Evolutionary conservation across 1,140 invertebrate species (phyloP), one percentile per base, ranked within the genome.

Genomic region (Aphelinus atriplicis): DNA sequence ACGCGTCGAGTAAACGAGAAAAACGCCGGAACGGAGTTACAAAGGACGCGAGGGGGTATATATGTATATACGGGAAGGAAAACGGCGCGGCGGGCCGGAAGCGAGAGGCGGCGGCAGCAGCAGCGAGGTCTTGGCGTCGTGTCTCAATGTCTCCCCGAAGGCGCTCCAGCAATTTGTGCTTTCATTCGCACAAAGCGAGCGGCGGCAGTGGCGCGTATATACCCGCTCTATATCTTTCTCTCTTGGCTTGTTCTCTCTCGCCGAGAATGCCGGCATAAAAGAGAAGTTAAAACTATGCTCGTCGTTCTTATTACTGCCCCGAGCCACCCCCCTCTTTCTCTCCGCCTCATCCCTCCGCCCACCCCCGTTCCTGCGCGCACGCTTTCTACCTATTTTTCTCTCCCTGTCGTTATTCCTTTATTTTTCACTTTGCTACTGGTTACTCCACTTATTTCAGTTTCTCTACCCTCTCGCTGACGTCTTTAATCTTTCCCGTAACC

Each of bases 221-320:
- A 60, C 67, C 9, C 66, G 57, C 26, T 58, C 7, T 48, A 53
- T n/a, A 53, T 53, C 64, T 43, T 1, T 42, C 5, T 60, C 56
- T 57, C 55, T 46, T 45, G 6, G 9, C 45, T 57, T 47, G 43
- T 56, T 26, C 26, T 26, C 26, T 26, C 26, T 9, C 66, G 79
- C 76, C 82, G 84, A 85, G 85, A 86, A 87, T 85, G 82, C 83
- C 81, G 77, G 81, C 82, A 86, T 88, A 88, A 88, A 88, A 87
- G 87, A 86, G 85, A 87, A 87, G 86, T 88, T 87, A 87, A 88
- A 88, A 88, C 86, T 88, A 88, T 87, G 85, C 86, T 76, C 83
- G 84, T 86, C 86, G 86, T 87, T 88, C 87, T 88, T 87, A 87
- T 88, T 88, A 87, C 85, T 82, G 86, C 86, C 85, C 82, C 74